Percentiles rank a stretch among this genome's conserved stretches.
phyloP scores from a whole-genome alignment of 2,888 invertebrate species.

The Oconnorella tubifera region DNA sequence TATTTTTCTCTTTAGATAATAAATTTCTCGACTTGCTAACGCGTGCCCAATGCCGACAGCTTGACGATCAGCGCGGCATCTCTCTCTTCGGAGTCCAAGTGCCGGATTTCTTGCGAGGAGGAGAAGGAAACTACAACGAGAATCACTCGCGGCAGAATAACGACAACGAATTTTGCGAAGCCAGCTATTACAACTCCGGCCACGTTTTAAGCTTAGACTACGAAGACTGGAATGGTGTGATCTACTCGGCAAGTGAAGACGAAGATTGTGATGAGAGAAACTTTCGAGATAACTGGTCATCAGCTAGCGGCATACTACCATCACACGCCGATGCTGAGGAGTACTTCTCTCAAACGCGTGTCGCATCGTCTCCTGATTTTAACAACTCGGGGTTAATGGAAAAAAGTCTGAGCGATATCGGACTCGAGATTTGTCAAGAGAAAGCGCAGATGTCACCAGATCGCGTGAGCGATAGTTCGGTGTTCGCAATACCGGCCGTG shows the following conservation, averaged over 20 bases:
- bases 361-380: conserved; percentile 2
- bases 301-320: conserved; percentile 7
- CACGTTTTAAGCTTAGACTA: not conserved
- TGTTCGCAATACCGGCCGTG: not conserved
- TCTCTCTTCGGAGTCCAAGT: conserved; percentile 15
- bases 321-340: conserved; percentile 2
- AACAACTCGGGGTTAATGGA: conserved; percentile 7
- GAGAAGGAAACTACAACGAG: not conserved
- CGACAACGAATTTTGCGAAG: not conserved
- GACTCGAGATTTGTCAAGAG: too few species aligned
- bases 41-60: conserved; percentile 22
- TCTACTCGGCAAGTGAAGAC: not conserved
- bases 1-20: conserved; percentile 4
- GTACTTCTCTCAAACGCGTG: not conserved
- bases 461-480: not conserved
- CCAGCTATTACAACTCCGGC: conserved; percentile 1
- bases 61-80: conserved; percentile 24
- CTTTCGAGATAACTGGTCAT: too few species aligned
- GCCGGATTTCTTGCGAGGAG: conserved; percentile 20
- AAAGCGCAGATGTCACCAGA: not conserved
- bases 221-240: conserved; percentile 3
- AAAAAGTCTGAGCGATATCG: conserved; percentile 7
- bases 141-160: not conserved
- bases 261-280: not conserved
- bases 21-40: conserved; percentile 18